Evolutionary conservation across 2,113 vertebrate species (phyloP).

Genomic region (Sphaerodactylus townsendi): DNA sequence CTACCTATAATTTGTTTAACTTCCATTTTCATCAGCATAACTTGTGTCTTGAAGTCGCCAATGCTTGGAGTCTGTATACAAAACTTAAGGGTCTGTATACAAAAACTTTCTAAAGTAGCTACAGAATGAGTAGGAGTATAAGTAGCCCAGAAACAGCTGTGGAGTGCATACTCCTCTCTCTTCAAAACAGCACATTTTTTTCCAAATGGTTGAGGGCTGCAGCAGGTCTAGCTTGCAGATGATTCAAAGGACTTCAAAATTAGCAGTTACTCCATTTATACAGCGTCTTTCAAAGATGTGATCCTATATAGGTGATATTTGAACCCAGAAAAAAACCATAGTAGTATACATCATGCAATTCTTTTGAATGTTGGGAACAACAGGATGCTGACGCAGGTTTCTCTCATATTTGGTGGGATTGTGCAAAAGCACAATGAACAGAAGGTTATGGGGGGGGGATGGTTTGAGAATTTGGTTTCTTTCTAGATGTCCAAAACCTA

Average conservation of each 20-base stretch:
- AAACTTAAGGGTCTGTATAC: no score
- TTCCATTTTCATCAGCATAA: conserved; percentile 13
- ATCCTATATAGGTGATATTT: neutral
- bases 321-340: neutral
- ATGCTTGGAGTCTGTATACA: conserved; percentile 14
- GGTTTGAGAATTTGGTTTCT: no score
- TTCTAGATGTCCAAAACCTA: no score
- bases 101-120: conserved; percentile 43
- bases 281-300: neutral
- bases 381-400: no score
- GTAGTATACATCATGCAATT: no score
- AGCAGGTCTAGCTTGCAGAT: conserved; percentile 27
- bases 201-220: conserved; percentile 31
- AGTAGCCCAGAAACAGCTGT: conserved; percentile 39
- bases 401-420: no score
- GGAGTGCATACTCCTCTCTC: neutral
- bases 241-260: conserved; percentile 41
- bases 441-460: no score
- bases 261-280: neutral
- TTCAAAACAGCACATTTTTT: conserved; percentile 29
- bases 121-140: conserved; percentile 40
- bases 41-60: conserved; percentile 18
- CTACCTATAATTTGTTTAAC: conserved; percentile 43
- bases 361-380: no score
- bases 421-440: no score